Percentiles rank a stretch among this genome's conserved stretches.
These are phyloP conservation scores for Acanthopleura granulata DNA, from an alignment of 2,888 invertebrate species.

Conservation along the genomic window DNA sequence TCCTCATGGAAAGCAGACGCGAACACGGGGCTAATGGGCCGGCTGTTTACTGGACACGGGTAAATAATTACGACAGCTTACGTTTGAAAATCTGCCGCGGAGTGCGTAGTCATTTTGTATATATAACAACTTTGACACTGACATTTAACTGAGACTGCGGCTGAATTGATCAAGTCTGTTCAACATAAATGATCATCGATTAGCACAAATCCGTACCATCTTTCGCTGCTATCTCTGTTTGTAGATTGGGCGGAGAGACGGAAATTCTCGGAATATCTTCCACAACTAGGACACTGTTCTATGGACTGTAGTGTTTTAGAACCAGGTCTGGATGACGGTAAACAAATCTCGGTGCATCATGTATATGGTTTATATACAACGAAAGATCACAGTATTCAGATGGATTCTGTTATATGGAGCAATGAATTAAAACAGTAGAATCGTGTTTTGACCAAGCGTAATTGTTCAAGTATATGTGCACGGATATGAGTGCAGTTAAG, in stretches of 20 bases:
- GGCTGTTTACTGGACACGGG: background rate
- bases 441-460: too few relatives aligned
- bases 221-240: conserved; percentile 1
- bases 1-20: background rate
- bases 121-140: conserved; percentile 17
- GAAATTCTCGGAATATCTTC: background rate
- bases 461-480: too few relatives aligned
- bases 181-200: conserved; percentile 9
- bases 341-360: too few relatives aligned
- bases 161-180: background rate
- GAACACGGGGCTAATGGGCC: background rate
- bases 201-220: background rate
- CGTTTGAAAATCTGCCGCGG: background rate
- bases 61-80: conserved; percentile 7
- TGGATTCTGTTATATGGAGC: too few relatives aligned
- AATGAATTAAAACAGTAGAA: too few relatives aligned
- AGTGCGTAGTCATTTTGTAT: background rate
- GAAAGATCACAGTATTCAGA: too few relatives aligned
- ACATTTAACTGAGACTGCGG: background rate
- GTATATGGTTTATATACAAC: too few relatives aligned
- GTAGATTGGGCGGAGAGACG: background rate
- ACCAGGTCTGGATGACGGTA: too few relatives aligned
- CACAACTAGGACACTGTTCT: too few relatives aligned
- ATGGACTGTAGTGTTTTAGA: too few relatives aligned
- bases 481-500: too few relatives aligned